phyloP scores from a whole-genome alignment of 2,797 vertebrate species.

The Phalanger gymnotis region DNA sequence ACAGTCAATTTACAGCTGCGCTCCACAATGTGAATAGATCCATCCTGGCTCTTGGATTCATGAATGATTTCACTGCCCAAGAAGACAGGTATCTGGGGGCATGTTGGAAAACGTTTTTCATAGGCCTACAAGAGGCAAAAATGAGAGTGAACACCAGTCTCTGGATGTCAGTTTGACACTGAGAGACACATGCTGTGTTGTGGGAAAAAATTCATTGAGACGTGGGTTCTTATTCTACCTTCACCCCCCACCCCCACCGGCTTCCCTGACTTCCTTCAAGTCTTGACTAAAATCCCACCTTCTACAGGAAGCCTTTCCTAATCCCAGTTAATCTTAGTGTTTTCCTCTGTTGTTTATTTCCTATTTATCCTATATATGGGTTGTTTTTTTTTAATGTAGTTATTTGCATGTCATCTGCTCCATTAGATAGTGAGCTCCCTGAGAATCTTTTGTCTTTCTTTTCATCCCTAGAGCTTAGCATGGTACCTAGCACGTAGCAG shows the following conservation, averaged over 20 bases:
- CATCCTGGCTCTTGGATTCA: slow-evolving; percentile 85
- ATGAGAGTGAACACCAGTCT: neutral
- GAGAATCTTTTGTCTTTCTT: neutral
- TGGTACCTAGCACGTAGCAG: neutral
- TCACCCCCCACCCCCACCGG: neutral
- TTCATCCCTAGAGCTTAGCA: neutral
- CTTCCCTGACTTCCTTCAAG: neutral
- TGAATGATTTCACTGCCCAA: slow-evolving; percentile 87
- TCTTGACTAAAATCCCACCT: neutral
- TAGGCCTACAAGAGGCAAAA: slow-evolving; percentile 83
- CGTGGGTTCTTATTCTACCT: neutral
- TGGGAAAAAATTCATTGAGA: neutral
- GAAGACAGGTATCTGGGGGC: slow-evolving; percentile 73
- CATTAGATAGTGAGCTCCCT: neutral
- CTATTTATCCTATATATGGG: neutral
- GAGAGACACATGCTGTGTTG: neutral
- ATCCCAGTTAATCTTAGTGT: neutral
- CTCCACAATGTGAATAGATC: slow-evolving; percentile 85
- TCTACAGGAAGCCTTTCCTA: neutral
- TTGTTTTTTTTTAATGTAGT: neutral
- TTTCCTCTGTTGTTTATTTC: neutral
- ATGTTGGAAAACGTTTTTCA: slow-evolving; percentile 88
- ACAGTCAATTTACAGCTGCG: slow-evolving; percentile 88
- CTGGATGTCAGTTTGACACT: neutral
- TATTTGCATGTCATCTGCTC: neutral